Evolutionary conservation across 2,888 invertebrate species (phyloP), one percentile per base, ranked within the genome.

Genomic region (Leptodirus hochenwartii): DNA sequence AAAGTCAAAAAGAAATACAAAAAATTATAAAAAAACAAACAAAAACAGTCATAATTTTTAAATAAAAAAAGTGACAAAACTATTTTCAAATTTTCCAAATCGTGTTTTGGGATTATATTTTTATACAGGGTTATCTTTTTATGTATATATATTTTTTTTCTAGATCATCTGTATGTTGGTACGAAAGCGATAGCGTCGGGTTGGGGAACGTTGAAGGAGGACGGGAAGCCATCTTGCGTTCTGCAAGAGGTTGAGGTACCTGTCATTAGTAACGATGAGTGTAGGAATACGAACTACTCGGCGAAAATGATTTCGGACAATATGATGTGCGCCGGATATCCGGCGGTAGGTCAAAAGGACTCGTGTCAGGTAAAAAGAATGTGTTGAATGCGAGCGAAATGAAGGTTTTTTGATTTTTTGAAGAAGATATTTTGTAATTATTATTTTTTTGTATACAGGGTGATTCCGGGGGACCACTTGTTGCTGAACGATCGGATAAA

Each of bases 201-300:
- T 10, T 87, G 88, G 88, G 88, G 88, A 1, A 81, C 85, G 1
- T 57, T 81, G 10, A 71, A 76, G 35, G 88, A 87, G 53, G 79
- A 80, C 42, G 87, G 85, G 5, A 78, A 78, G 44, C 78, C 84
- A 0, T 78, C 84, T 0, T 84, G 85, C 44, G 62, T 77, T 8
- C 61, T 88, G 15, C 78, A 81, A 46, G 78, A 84, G 52, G 87
- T 87, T 1, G 78, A 79, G 41, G 76, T 87, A n/a, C 69, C 69
- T 0, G 67, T 70, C 6, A 46, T 69, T n/a, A 68, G 65, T 40
- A 81, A 80, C 48, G 65, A 71, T 16, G 71, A 69, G 30, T 81
- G 81, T 46, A 62, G 68, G 27, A 66, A 66, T 35, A 82, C 84
- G 3, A 82, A 79, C 51, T 88, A 88, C 49, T 75, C 75, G 2